Base-by-base conservation (phyloP, 37 sponge, comb jelly and placozoan genomes). In the Diacarnus erythraeanus region DNA sequence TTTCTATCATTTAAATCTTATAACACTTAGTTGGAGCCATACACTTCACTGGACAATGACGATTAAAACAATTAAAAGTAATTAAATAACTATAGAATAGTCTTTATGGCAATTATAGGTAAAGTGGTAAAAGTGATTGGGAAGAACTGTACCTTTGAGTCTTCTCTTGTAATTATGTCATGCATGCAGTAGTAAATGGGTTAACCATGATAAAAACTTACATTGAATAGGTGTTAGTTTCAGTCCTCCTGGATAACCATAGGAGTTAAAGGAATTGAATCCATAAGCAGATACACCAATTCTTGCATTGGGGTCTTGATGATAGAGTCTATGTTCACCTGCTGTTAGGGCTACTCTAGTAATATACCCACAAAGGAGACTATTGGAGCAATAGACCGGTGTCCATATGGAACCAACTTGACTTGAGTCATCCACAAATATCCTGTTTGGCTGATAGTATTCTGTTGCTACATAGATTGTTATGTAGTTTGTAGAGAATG, bases 171-270 rank as follows among this genome's bases (percentile, higher is more conserved):
- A n/a, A n/a, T n/a, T n/a, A n/a, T n/a, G n/a, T n/a, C n/a, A n/a
- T n/a, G n/a, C n/a, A n/a, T n/a, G n/a, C n/a, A n/a, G n/a, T n/a
- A n/a, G n/a, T n/a, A n/a, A n/a, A n/a, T n/a, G n/a, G n/a, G n/a
- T n/a, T n/a, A n/a, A n/a, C n/a, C 31, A 35, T 35, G 34, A 35
- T 10, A 18, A 10, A 1, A 27, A 61, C 74, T 72, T 47, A 86
- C 87, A 72, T 38, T 59, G 73, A 79, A 86, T 42, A 30, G 87
- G 79, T 51, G 27, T 68, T 25, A 86, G 70, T 30, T 69, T 33
- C 40, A 80, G 44, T 23, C 90, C 90, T 69, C 82, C 90, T 60
- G 86, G 71, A 61, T 79, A 89, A 5, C 90, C 86, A 67, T 84
- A 89, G 2, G 81, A 83, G 39, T 84, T 66, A 20, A 31, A 60